phyloP scores from a whole-genome alignment of 2,888 invertebrate genomes.

The Pseudococcus longispinus region DNA sequence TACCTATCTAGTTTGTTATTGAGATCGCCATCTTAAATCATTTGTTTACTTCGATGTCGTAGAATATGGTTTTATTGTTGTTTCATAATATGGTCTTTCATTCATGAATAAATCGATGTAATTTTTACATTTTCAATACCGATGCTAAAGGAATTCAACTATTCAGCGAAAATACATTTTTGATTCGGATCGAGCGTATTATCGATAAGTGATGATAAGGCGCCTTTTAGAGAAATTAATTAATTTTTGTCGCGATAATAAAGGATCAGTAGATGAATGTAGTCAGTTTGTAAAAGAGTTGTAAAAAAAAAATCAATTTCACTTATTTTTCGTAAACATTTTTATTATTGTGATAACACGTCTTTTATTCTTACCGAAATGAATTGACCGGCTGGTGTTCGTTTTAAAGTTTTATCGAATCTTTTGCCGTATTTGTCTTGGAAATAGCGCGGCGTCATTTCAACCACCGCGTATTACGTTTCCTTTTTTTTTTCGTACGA shows the following conservation, averaged over 20 bases:
- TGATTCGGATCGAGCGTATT: neutral
- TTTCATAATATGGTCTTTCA: too few species aligned
- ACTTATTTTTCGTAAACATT: neutral
- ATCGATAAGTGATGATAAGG: neutral
- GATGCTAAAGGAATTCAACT: neutral
- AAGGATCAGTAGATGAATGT: neutral
- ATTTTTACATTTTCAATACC: neutral
- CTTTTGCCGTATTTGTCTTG: neutral
- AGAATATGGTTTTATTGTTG: neutral
- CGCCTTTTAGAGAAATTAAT: neutral
- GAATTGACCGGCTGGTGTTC: constrained; percentile 1
- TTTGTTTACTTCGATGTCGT: too few species aligned
- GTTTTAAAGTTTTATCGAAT: neutral
- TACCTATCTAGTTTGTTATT: neutral
- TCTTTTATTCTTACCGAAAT: neutral
- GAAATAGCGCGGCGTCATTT: neutral
- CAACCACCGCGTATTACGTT: neutral
- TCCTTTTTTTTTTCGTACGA: neutral
- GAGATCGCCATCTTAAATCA: too few species aligned
- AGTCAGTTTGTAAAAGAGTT: neutral
- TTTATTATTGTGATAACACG: neutral
- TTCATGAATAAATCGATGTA: neutral
- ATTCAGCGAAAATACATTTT: neutral
- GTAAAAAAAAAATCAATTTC: neutral
- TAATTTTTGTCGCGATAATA: neutral